Percentiles rank a stretch among this genome's conserved stretches.
These are phyloP conservation scores for Pemphredon lugubris DNA, from an alignment of 2,888 invertebrate species.

Conservation along the genomic window DNA sequence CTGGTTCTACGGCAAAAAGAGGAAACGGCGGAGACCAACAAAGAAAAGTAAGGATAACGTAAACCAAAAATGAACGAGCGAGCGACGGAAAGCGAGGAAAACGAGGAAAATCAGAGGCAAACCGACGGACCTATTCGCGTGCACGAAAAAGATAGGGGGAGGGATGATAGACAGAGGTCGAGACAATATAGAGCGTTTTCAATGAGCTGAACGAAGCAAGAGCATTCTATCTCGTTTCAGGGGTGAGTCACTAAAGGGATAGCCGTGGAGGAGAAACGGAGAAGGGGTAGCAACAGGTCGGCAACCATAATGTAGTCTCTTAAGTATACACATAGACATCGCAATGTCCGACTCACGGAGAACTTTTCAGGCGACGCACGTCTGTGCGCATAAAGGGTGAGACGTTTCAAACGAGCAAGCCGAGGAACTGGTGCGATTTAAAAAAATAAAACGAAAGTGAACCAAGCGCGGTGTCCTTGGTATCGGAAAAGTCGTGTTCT, in stretches of 20 bases:
- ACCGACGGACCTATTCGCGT: background rate
- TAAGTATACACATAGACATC: conserved; percentile 58
- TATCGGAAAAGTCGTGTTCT: no score
- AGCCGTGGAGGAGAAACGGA: conserved; percentile 29
- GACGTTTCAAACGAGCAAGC: background rate
- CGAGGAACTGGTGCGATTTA: background rate
- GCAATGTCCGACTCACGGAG: conserved; percentile 17
- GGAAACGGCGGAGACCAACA: background rate
- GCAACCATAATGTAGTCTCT: conserved; percentile 71
- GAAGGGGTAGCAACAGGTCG: conserved; percentile 76
- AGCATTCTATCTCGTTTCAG: conserved; percentile 40
- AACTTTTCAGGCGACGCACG: conserved; percentile 7
- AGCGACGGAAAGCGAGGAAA: background rate
- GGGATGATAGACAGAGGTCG: conserved; percentile 27
- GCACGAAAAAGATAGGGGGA: background rate
- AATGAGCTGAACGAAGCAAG: conserved; percentile 43
- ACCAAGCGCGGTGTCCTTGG: no score
- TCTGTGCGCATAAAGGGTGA: background rate
- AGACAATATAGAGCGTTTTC: conserved; percentile 24
- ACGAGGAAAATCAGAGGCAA: background rate
- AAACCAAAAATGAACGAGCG: no score
- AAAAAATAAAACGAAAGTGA: no score
- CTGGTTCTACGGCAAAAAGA: no score
- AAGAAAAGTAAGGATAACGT: no score
- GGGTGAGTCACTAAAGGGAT: conserved; percentile 51